Evolutionary conservation across 2,113 vertebrate species (phyloP).

Genomic region (Megalops atlanticus): DNA sequence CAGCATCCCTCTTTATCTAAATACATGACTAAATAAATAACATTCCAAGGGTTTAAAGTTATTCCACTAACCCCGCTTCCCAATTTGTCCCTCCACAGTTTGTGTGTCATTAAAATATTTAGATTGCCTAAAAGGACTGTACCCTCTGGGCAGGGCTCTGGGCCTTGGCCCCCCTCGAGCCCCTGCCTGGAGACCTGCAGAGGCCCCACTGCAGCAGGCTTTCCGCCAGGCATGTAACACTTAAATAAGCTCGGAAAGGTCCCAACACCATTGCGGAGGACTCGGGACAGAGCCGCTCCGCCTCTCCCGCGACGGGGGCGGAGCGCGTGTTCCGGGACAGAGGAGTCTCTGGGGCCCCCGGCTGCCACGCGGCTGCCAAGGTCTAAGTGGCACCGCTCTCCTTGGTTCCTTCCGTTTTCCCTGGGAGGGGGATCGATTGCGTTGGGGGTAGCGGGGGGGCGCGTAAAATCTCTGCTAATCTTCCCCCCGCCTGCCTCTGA

Average conservation of each 20-base stretch:
- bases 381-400: constrained; percentile 72
- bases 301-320: constrained; percentile 43
- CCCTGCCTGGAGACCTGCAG: constrained; percentile 56
- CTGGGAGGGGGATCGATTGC: constrained; percentile 40
- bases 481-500: constrained; percentile 71
- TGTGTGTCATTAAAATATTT: constrained; percentile 70
- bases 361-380: constrained; percentile 64
- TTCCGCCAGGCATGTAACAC: constrained; percentile 71
- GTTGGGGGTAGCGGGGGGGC: constrained; percentile 44
- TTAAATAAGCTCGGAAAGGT: constrained; percentile 65
- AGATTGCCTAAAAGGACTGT: constrained; percentile 64
- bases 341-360: constrained; percentile 28
- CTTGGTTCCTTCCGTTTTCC: constrained; percentile 45
- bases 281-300: constrained; percentile 47
- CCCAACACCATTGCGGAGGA: constrained; percentile 35
- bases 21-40: not conserved
- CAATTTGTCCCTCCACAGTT: constrained; percentile 52
- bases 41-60: constrained; percentile 68
- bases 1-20: not conserved
- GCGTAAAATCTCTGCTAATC: constrained; percentile 62
- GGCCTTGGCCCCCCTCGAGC: constrained; percentile 52
- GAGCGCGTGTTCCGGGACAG: constrained; percentile 8
- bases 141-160: constrained; percentile 61
- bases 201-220: constrained; percentile 67
- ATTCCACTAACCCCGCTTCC: constrained; percentile 44